phyloP scores from a whole-genome alignment of 2,797 vertebrate species.

The Sarcoramphus papa region DNA sequence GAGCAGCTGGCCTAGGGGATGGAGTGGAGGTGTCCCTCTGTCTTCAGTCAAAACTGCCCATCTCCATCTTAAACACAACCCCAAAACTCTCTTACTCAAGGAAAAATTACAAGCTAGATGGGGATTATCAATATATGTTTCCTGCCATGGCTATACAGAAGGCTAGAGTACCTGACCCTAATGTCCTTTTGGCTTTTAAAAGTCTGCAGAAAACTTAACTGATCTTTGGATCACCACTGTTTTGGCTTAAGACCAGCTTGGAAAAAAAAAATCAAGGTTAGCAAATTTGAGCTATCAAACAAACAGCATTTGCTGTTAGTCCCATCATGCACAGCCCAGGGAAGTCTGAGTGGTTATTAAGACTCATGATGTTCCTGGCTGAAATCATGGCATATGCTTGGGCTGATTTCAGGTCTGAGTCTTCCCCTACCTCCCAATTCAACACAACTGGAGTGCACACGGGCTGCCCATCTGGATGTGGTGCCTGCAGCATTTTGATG shows the following conservation, averaged over 20 bases:
- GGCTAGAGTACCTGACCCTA: not conserved
- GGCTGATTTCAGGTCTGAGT: not conserved
- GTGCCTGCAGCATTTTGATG: not conserved
- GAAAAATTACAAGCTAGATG: not conserved
- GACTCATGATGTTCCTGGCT: not conserved
- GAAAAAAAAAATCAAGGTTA: not conserved
- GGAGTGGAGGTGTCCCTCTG: not conserved
- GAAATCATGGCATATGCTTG: not conserved
- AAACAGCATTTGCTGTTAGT: not conserved
- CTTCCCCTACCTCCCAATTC: not conserved
- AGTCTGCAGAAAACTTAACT: not conserved
- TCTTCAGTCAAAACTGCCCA: not conserved
- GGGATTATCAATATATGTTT: not conserved
- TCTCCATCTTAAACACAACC: not conserved
- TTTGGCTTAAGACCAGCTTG: not conserved
- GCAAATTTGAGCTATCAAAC: not conserved
- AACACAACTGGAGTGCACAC: not conserved
- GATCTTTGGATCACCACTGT: not conserved
- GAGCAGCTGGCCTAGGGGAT: not conserved
- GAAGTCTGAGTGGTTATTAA: not conserved
- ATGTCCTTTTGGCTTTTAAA: not conserved
- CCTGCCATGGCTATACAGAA: not conserved
- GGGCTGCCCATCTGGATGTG: not conserved
- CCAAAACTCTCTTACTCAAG: not conserved
- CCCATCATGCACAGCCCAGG: not conserved